Conservation (phyloP, 2,113 vertebrate genomes). For the Bos taurus region ARS-UCD2.0 NC_037333.1:6065501-6066000, state of each 20-base stretch:
- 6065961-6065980: neutral
- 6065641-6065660: neutral
- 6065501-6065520: neutral
- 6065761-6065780: neutral
- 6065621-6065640: neutral
- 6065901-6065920: neutral
- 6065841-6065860: neutral
- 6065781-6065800: neutral
- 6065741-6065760: neutral
- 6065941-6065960: neutral
- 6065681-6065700: neutral
- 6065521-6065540: neutral
- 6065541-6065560: neutral
- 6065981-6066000: neutral
- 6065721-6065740: neutral
- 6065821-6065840: neutral
- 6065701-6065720: neutral
- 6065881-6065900: neutral
- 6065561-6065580: neutral
- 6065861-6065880: neutral
- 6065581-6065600: neutral
- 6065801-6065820: neutral
- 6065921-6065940: neutral
- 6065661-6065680: neutral
- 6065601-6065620: neutral